Evolutionary conservation across 2,797 vertebrate species (phyloP).

Genomic region (Smutsia gigantea): DNA sequence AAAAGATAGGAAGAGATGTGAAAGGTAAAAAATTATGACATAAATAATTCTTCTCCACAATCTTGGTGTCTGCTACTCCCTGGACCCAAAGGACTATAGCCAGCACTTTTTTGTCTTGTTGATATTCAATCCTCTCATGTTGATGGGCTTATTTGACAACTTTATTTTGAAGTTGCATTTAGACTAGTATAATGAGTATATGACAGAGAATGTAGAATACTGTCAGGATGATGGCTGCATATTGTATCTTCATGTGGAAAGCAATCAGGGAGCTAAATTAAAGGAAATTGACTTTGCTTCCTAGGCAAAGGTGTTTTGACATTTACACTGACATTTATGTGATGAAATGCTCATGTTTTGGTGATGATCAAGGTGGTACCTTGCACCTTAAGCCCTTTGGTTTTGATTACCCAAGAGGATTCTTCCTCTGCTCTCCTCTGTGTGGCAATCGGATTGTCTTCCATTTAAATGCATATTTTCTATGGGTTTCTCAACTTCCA

Average conservation of each 20-base stretch:
- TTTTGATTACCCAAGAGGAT: constrained; percentile 8
- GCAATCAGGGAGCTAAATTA: constrained; percentile 69
- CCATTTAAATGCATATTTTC: background rate
- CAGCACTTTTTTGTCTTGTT: constrained; percentile 24
- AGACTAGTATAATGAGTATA: constrained; percentile 39
- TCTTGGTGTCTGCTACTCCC: constrained; percentile 53
- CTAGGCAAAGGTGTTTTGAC: constrained; percentile 57
- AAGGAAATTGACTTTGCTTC: constrained; percentile 74
- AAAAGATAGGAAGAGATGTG: constrained; percentile 43
- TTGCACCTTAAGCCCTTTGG: background rate
- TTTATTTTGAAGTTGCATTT: background rate
- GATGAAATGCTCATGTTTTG: constrained; percentile 70
- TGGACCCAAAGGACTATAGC: background rate
- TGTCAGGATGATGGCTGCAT: constrained; percentile 31
- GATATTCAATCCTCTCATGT: background rate
- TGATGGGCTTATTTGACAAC: background rate
- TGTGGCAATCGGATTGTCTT: background rate
- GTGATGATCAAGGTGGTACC: constrained; percentile 42
- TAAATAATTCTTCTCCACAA: background rate
- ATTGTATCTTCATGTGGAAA: constrained; percentile 65
- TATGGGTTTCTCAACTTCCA: background rate
- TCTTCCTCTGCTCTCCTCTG: background rate
- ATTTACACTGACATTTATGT: constrained; percentile 62
- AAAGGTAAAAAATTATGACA: constrained; percentile 59
- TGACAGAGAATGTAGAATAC: constrained; percentile 57